Percentiles rank a stretch among this genome's conserved stretches.
Evolutionary conservation across 2,797 vertebrate species (phyloP).

Genomic region (Rhabdomys pumilio): DNA sequence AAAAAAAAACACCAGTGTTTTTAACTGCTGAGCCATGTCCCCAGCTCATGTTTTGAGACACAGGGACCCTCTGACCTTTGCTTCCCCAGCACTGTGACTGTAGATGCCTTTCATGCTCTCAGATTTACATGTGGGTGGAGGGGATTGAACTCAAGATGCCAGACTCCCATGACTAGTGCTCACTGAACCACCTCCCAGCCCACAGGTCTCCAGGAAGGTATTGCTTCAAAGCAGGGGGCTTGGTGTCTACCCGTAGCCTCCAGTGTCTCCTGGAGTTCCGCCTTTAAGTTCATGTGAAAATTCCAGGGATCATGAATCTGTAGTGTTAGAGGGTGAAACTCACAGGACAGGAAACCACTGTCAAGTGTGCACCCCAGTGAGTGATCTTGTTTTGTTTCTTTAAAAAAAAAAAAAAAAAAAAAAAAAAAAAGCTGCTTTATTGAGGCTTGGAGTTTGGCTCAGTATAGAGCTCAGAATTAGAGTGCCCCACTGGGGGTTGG

Average conservation of each 20-base stretch:
- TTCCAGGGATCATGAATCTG: neutral
- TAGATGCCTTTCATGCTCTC: no score
- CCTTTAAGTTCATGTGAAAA: neutral
- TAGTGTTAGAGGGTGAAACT: neutral
- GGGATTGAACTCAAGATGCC: neutral
- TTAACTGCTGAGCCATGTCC: neutral
- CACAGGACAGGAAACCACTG: neutral
- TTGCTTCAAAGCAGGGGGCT: neutral
- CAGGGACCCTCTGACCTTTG: neutral
- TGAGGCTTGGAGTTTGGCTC: neutral
- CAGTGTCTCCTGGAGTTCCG: neutral
- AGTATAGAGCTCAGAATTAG: neutral
- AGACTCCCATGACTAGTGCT: neutral
- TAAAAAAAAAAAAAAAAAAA: neutral
- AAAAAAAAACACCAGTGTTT: neutral
- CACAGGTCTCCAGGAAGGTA: neutral
- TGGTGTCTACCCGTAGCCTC: neutral
- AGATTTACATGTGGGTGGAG: no score
- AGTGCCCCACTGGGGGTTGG: no score
- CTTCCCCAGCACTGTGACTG: neutral
- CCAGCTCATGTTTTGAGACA: neutral
- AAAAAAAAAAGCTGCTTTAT: neutral
- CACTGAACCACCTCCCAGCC: neutral
- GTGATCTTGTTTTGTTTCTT: neutral
- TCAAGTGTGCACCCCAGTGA: neutral